Conservation (phyloP, 2,113 vertebrate genomes). For the Takifugu bimaculatus region DNA sequence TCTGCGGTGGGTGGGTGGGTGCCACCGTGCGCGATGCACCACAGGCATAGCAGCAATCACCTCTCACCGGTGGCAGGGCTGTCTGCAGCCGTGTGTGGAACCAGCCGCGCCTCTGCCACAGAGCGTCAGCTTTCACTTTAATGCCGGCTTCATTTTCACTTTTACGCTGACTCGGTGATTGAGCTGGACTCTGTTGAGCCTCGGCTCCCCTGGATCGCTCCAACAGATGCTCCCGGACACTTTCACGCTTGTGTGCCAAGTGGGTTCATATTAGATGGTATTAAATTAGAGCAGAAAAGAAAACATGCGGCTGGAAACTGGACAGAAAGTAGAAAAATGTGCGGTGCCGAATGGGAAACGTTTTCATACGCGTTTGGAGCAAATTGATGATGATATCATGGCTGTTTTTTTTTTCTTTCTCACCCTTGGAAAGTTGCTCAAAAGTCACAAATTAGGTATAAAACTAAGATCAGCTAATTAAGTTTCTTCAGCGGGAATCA, state of each 20-base stretch:
- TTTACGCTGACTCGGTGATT: conserved; percentile 14
- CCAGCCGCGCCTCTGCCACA: conserved; percentile 11
- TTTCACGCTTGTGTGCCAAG: background rate
- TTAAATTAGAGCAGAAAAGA: conserved; percentile 16
- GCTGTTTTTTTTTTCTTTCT: background rate
- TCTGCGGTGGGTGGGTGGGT: conserved; percentile 27
- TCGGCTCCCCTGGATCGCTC: background rate
- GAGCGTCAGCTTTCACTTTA: conserved; percentile 16
- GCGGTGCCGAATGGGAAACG: background rate
- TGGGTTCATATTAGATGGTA: conserved; percentile 4
- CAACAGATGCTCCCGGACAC: conserved; percentile 7
- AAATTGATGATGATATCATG: background rate
- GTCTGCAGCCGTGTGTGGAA: conserved; percentile 9
- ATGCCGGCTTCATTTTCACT: conserved; percentile 3
- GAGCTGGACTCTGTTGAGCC: background rate
- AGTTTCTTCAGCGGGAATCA: background rate
- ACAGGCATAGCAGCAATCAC: conserved; percentile 12
- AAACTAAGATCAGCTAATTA: no score
- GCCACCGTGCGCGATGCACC: conserved; percentile 15
- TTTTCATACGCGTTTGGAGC: background rate
- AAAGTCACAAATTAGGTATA: no score
- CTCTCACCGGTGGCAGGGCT: conserved; percentile 5
- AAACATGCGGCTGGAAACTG: conserved; percentile 21
- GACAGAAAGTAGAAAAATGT: conserved; percentile 11
- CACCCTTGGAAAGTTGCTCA: no score